A percentile compares a stretch with the other conserved stretches of the same genome.
Evolutionary conservation across 2,113 vertebrate genomes (phyloP).

Genomic region (Oryzias curvinotus): DNA sequence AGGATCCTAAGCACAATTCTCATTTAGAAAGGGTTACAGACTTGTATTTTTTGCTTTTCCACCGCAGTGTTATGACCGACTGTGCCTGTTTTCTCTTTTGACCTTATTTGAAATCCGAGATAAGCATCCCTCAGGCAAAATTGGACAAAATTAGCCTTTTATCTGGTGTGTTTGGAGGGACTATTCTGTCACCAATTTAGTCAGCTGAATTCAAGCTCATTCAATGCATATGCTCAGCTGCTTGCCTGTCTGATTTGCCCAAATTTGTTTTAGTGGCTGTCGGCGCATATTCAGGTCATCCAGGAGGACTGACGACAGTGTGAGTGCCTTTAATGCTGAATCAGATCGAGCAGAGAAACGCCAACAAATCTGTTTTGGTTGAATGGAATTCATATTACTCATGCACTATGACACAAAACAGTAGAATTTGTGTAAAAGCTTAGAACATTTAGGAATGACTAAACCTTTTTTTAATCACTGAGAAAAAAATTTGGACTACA

Average conservation of each 20-base stretch:
- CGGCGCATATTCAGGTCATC: constrained; percentile 46
- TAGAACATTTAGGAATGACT: constrained; percentile 26
- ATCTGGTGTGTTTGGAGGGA: constrained; percentile 70
- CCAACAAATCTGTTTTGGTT: constrained; percentile 38
- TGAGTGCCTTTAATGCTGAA: constrained; percentile 55
- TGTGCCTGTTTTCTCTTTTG: constrained; percentile 59
- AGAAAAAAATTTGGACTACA: constrained; percentile 25
- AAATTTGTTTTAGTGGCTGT: constrained; percentile 60
- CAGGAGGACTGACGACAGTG: constrained; percentile 47
- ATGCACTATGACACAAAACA: constrained; percentile 36
- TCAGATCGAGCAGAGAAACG: constrained; percentile 46
- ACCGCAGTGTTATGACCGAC: constrained; percentile 53
- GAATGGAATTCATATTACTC: constrained; percentile 35
- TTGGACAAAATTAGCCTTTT: constrained; percentile 75
- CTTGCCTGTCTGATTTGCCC: constrained; percentile 35
- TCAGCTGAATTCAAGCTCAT: constrained; percentile 38
- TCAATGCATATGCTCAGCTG: constrained; percentile 39
- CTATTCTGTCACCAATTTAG: constrained; percentile 61
- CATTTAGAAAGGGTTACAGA: constrained; percentile 44
- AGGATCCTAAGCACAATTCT: constrained; percentile 54
- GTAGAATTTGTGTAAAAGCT: constrained; percentile 40
- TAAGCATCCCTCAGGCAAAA: constrained; percentile 69
- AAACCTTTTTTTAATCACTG: constrained; percentile 48
- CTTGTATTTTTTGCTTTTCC: constrained; percentile 53
- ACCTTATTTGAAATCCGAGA: constrained; percentile 75